These are phyloP conservation scores for Drosophila kikkawai DNA, from an alignment of 1,140 invertebrate species.

Conservation along the genomic window DNA sequence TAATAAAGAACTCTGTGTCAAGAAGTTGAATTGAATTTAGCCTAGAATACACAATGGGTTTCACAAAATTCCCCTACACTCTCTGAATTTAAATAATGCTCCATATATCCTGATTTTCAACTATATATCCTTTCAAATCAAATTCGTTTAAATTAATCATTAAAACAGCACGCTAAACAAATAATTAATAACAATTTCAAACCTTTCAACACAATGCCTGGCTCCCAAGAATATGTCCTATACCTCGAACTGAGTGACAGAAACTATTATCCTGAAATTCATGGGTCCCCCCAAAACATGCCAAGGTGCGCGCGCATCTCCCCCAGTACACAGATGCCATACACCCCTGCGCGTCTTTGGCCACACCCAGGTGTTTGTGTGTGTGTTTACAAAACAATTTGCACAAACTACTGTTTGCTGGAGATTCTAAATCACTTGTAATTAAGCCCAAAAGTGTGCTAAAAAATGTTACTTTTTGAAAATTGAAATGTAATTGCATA, in stretches of 20 bases:
- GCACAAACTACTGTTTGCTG: background rate
- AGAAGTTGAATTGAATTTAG: too few species aligned
- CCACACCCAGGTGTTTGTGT: slow-evolving; percentile 59
- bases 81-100: background rate
- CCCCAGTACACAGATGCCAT: slow-evolving; percentile 1
- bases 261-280: slow-evolving; percentile 58
- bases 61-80: slow-evolving; percentile 23
- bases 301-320: slow-evolving; percentile 56
- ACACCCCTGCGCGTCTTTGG: slow-evolving; percentile 40
- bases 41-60: background rate
- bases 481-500: background rate
- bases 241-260: slow-evolving; percentile 53
- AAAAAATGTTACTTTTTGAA: too few species aligned
- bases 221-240: slow-evolving; percentile 54
- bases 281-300: slow-evolving; percentile 14
- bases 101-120: too few species aligned
- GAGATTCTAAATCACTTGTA: background rate
- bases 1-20: background rate
- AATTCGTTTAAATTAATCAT: too few species aligned
- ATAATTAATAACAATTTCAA: slow-evolving; percentile 16
- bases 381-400: slow-evolving; percentile 3
- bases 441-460: background rate
- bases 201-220: slow-evolving; percentile 55
- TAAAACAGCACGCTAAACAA: background rate
- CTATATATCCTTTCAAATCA: background rate